Conservation (phyloP, 2,113 vertebrate genomes). For the Eulemur rufifrons region DNA sequence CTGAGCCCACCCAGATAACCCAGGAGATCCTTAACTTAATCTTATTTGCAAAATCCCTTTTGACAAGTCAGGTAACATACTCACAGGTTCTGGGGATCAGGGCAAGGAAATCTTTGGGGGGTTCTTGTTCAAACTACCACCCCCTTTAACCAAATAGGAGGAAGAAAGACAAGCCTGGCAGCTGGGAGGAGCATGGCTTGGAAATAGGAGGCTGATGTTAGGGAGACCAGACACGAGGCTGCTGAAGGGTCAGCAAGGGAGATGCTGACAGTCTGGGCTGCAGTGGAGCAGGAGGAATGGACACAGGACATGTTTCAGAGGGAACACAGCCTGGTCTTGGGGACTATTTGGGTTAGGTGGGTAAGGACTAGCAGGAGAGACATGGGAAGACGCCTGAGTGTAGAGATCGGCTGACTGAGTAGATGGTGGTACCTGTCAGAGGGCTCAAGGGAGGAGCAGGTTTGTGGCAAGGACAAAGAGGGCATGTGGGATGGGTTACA, state of each 20-base stretch:
- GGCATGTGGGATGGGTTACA: background rate
- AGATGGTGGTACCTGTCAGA: background rate
- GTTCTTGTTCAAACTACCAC: background rate
- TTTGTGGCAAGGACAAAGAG: background rate
- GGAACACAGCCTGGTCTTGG: background rate
- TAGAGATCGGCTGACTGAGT: background rate
- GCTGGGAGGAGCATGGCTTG: background rate
- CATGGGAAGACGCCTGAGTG: background rate
- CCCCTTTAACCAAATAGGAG: conserved; percentile 27
- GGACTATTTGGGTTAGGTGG: background rate
- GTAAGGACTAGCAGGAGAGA: background rate
- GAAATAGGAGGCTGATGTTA: background rate
- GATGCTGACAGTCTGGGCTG: background rate
- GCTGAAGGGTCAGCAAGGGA: background rate
- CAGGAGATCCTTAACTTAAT: background rate
- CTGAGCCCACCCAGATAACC: background rate
- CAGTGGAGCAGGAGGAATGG: background rate
- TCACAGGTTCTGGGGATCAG: background rate
- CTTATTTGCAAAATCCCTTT: background rate
- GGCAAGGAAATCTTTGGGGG: background rate
- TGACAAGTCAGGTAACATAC: background rate
- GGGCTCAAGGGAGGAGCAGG: background rate
- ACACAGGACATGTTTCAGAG: background rate
- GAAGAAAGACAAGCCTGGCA: background rate
- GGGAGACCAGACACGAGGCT: background rate